phyloP scores from a whole-genome alignment of 2,113 vertebrate species.

The Notothenia rossii region DNA sequence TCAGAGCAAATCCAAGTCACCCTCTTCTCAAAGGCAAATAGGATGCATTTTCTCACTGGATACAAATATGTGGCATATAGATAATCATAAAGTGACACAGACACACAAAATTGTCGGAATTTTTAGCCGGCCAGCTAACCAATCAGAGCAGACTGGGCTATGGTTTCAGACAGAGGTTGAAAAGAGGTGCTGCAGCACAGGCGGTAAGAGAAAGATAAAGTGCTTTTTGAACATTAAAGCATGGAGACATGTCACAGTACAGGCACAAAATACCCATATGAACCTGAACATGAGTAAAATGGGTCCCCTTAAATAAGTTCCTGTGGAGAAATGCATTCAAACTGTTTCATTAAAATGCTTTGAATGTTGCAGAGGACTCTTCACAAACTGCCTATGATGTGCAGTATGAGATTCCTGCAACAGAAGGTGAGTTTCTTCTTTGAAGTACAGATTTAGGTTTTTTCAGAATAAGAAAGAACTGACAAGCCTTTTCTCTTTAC shows the following conservation, averaged over 20 bases:
- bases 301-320: background rate
- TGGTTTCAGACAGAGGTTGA: too few relatives aligned
- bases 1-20: background rate
- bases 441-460: background rate
- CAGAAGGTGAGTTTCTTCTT: constrained; percentile 70
- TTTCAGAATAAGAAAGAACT: background rate
- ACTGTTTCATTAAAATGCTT: background rate
- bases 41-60: background rate
- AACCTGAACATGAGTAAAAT: too few relatives aligned
- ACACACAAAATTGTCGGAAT: too few relatives aligned
- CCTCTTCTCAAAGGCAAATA: too few relatives aligned
- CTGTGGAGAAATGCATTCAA: background rate
- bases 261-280: too few relatives aligned
- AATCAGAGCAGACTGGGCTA: too few relatives aligned
- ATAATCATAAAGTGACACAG: background rate
- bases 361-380: constrained; percentile 69
- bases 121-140: too few relatives aligned
- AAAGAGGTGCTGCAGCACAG: too few relatives aligned
- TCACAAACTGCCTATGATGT: constrained; percentile 71
- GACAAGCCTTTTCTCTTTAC: background rate
- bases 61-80: too few relatives aligned
- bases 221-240: too few relatives aligned
- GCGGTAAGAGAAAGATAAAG: too few relatives aligned
- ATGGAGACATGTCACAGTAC: too few relatives aligned
- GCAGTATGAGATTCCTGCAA: constrained; percentile 74